phyloP scores from a whole-genome alignment of 2,888 invertebrate genomes.

The Tipula vernalis region DNA sequence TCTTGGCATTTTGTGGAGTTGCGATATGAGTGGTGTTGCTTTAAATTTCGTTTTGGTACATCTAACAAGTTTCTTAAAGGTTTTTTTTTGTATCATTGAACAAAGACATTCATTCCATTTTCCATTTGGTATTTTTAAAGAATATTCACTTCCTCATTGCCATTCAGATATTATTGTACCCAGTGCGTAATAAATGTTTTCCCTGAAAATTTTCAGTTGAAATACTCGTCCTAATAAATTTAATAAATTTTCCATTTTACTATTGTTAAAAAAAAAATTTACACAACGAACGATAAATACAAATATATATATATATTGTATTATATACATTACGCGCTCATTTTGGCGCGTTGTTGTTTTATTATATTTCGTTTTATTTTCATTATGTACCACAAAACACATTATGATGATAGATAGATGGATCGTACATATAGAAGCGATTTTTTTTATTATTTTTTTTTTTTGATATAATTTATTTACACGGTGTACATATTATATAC shows the following conservation, averaged over 20 bases:
- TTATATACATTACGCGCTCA: neutral
- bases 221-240: neutral
- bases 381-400: neutral
- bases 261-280: neutral
- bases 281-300: neutral
- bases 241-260: neutral
- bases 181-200: neutral
- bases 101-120: too few relatives aligned
- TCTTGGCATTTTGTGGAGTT: too few relatives aligned
- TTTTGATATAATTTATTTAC: neutral
- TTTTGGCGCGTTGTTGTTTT: neutral
- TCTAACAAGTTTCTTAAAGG: too few relatives aligned
- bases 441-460: neutral
- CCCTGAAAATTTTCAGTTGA: neutral
- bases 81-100: too few relatives aligned
- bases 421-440: neutral
- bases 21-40: too few relatives aligned
- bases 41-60: too few relatives aligned
- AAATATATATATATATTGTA: too few relatives aligned
- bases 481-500: neutral
- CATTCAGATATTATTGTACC: too few relatives aligned
- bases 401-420: neutral
- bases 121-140: too few relatives aligned
- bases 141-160: neutral
- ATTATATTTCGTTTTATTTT: neutral